Evolutionary conservation across 2,113 vertebrate genomes (phyloP).

Genomic region (Aegotheles bennettii): DNA sequence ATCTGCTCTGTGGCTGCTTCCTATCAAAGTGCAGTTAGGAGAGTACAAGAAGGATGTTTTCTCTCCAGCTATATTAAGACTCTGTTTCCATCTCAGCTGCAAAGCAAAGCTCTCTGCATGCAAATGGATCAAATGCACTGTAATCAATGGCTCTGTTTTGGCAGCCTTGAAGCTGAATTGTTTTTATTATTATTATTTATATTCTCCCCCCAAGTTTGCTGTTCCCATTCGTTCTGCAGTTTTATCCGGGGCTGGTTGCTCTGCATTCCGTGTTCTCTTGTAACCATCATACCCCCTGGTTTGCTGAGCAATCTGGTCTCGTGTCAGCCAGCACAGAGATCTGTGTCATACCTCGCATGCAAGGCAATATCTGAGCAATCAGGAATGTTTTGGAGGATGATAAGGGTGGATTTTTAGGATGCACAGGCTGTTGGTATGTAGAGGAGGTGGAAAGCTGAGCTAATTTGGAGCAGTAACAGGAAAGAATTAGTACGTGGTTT

Average conservation of each 20-base stretch:
- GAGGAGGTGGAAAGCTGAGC: constrained; percentile 12
- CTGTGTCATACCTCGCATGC: neutral
- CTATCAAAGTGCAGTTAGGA: constrained; percentile 63
- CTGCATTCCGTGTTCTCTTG: neutral
- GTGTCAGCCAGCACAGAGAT: neutral
- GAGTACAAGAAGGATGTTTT: constrained; percentile 63
- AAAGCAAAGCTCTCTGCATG: constrained; percentile 55
- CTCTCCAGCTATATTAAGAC: constrained; percentile 63
- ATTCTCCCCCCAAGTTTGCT: neutral
- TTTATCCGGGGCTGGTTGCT: neutral
- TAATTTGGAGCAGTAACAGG: neutral
- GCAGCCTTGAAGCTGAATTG: neutral
- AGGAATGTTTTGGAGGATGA: neutral
- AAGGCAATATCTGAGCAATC: neutral
- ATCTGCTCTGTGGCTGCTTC: constrained; percentile 66
- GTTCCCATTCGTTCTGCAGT: neutral
- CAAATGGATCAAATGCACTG: constrained; percentile 8
- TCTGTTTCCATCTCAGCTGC: constrained; percentile 53
- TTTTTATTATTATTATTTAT: neutral
- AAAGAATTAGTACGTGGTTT: neutral
- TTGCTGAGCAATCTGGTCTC: neutral
- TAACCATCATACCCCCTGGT: neutral
- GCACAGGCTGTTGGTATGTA: neutral
- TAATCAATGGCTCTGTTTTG: constrained; percentile 49
- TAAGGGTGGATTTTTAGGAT: neutral